Base-by-base conservation (phyloP, 2,888 invertebrate genomes). In the Lepidocyrtinus sp. region DNA sequence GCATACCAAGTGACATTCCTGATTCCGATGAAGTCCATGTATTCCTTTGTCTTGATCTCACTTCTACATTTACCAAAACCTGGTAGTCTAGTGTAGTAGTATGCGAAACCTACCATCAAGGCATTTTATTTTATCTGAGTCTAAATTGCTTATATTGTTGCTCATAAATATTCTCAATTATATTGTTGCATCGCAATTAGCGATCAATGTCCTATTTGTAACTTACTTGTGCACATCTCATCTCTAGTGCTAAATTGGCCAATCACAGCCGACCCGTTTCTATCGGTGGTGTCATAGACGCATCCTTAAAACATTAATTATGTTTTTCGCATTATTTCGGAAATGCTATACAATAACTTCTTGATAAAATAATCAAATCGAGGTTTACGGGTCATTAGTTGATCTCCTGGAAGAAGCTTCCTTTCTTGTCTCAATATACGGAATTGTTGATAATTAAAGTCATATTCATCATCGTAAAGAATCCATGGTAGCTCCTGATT, bases 401-500 rank as follows among this genome's bases (percentile, higher is more conserved):
- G 7, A 61, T 74, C 74, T 9, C 74, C 74, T n/a, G 59, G 74
- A 0, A 67, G 15, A 2, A 74, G 9, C 2, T 1, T 36, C 17
- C 24, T 3, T n/a, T 74, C 74, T 7, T 65, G 21, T 3, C 45
- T 19, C 0, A 67, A 19, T 0, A 59, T 61, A 5, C 67, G 59
- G 36, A n/a, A 22, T 9, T 55, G 59, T 24, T 74, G 74, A 27
- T 24, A 67, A 26, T 67, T 24, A 45, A 67, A 74, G 19, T 27
- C 17, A 45, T 27, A 74, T 24, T 67, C 67, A 26, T 74, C 61
- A 50, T 74, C 74, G 9, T 67, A 36, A 0, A 12, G 17, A 24
- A 74, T n/a, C 67, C 67, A 67, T 1, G 67, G 67, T 3, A 74
- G 74, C 17, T 73, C 73, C 22, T 64, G 17, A 7, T 27, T 26